Evolutionary conservation across 2,888 invertebrate genomes (phyloP), one percentile per base, ranked within the genome.

Genomic region (Cyrtodaria siliqua): DNA sequence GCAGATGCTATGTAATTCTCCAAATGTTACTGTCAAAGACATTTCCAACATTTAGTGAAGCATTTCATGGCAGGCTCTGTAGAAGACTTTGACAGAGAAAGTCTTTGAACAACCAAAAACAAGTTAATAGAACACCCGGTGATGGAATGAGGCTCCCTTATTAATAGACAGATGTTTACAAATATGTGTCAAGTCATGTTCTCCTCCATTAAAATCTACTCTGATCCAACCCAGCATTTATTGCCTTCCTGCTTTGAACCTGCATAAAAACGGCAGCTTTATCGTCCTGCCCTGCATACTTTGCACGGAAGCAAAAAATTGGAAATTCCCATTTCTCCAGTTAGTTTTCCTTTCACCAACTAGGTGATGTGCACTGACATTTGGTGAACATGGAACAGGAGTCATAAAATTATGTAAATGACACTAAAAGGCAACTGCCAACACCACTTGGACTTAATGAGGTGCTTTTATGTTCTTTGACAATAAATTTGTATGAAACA

Each of bases 301-400:
- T 70, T 61, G 38, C 70, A 70, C n/a, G 63, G 63, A 42, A 63
- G 70, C 70, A 70, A 63, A 63, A 70, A 70, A 63, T 70, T 62
- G 70, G 57, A 70, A 60, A 70, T 53, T 70, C 55, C 70, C 57
- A 16, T 24, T 8, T 27, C 49, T 44, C 38, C n/a, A n/a, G n/a
- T n/a, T n/a, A n/a, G n/a, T n/a, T n/a, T n/a, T n/a, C n/a, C n/a
- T n/a, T n/a, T n/a, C 33, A 33, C 33, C 33, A 33, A 33, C 27
- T 40, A 26, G 42, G 47, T 69, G 53, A 61, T 69, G 24, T 61
- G 62, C 60, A 53, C 38, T 62, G 69, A 69, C 61, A 55, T 2
- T 20, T 14, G 2, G 50, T 24, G 12, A 9, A 20, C 12, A 33
- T 4, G 33, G 33, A 50, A 50, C 12, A 23, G 12, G 23, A 29